A percentile compares a stretch with the other conserved stretches of the same genome.
phyloP scores from a whole-genome alignment of 1,140 invertebrate species.

The Colletes gigas region DNA sequence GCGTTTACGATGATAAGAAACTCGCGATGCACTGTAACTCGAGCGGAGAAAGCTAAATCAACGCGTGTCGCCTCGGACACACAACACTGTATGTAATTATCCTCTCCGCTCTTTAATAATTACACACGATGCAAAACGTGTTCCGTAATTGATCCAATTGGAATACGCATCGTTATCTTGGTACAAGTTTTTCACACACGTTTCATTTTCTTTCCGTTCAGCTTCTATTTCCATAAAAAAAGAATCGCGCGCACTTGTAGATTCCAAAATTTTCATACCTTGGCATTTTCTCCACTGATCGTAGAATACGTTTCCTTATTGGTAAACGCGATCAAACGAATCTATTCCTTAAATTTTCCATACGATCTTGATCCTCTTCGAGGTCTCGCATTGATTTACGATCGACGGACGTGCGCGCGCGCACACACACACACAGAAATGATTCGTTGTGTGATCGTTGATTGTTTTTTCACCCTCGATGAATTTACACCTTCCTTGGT shows the following conservation, averaged over 20 bases:
- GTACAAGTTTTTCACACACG: no score
- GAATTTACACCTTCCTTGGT: no score
- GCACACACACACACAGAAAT: no score
- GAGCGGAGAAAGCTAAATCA: constrained; percentile 38
- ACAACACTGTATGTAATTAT: constrained; percentile 22
- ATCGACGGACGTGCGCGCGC: no score
- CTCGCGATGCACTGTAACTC: constrained; percentile 15
- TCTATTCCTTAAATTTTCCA: no score
- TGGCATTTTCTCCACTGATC: no score
- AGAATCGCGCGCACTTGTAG: no score
- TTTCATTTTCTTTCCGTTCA: not conserved
- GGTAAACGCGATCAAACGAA: no score
- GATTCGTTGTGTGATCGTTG: no score
- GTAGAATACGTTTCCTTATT: constrained; percentile 8
- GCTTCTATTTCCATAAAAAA: not conserved
- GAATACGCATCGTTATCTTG: not conserved
- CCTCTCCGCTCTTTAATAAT: constrained; percentile 43
- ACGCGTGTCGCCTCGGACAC: not conserved
- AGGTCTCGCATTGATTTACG: no score
- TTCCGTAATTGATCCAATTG: constrained; percentile 36
- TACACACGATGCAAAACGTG: constrained; percentile 22
- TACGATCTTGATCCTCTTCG: no score
- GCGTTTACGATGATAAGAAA: constrained; percentile 35
- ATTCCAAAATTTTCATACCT: not conserved
- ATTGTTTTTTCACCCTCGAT: not conserved